Evolutionary conservation across 2,888 invertebrate species (phyloP).

Genomic region (Caenorhabditis panamensis): DNA sequence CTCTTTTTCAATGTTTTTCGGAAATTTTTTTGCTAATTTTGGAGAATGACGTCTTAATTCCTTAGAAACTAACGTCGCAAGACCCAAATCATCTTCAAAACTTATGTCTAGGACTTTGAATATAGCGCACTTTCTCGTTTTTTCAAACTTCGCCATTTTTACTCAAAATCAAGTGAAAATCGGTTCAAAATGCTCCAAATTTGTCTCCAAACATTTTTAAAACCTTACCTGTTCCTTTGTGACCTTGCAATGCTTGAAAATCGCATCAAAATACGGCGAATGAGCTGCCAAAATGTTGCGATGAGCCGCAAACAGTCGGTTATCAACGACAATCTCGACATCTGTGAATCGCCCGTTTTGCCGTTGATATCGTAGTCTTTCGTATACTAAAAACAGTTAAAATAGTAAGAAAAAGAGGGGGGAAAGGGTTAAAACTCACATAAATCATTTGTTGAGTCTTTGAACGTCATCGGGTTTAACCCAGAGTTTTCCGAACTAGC

Average conservation of each 20-base stretch:
- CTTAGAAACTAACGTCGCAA: no score
- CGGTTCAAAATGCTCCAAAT: no score
- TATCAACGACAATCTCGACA: slow-evolving; percentile 85
- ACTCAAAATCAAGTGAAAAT: no score
- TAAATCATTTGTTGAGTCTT: slow-evolving; percentile 82
- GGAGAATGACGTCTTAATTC: no score
- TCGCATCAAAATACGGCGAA: slow-evolving; percentile 86
- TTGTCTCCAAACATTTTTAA: no score
- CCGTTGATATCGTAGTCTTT: slow-evolving; percentile 83
- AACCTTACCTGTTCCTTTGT: slow-evolving; percentile 67
- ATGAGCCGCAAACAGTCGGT: slow-evolving; percentile 85
- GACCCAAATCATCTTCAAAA: no score
- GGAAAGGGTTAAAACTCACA: slow-evolving; percentile 42
- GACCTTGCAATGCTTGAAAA: slow-evolving; percentile 84
- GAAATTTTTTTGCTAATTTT: no score
- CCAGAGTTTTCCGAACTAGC: slow-evolving; percentile 77
- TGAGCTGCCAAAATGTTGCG: slow-evolving; percentile 85
- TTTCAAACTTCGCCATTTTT: no score
- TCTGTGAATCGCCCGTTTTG: slow-evolving; percentile 84
- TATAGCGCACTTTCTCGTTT: no score
- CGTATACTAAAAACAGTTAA: slow-evolving; percentile 81
- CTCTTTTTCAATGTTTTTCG: no score
- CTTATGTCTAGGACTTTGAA: no score
- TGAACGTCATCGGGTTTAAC: slow-evolving; percentile 82
- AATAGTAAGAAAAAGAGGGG: no score